These are phyloP conservation scores for Patiria pectinifera DNA, from an alignment of 53 echinoderm and acorn worm species.

Conservation along the genomic window DNA sequence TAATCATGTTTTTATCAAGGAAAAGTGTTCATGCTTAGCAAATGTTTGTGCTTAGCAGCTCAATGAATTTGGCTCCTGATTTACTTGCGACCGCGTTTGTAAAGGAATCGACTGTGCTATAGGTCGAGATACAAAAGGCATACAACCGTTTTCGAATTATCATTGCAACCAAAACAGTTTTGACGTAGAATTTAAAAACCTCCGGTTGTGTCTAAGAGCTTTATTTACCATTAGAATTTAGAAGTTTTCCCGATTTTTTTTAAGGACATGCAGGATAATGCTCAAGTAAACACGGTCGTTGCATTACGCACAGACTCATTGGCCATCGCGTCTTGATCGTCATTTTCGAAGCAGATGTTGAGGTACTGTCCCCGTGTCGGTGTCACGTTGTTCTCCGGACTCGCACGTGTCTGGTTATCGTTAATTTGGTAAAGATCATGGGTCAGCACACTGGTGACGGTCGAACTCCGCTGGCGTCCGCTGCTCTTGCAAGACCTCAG, in stretches of 20 bases:
- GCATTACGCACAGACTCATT: neutral
- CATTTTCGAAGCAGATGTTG: neutral
- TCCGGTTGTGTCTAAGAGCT: too few species aligned
- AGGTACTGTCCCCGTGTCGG: neutral
- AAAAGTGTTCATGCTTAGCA: too few species aligned
- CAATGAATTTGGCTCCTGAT: too few species aligned
- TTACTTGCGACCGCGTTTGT: too few species aligned
- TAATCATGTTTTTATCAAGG: too few species aligned
- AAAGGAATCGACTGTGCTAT: too few species aligned
- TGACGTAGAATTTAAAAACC: too few species aligned
- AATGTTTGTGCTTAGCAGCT: too few species aligned
- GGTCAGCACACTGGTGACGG: neutral
- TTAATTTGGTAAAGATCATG: conserved; percentile 14
- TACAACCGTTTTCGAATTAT: too few species aligned
- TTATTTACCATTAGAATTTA: neutral
- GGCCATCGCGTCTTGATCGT: neutral
- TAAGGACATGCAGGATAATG: neutral
- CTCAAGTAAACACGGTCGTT: neutral
- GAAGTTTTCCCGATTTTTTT: neutral
- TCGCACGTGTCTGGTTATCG: neutral
- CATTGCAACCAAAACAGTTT: too few species aligned
- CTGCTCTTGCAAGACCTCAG: neutral
- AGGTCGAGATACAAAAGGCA: too few species aligned
- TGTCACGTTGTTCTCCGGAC: neutral
- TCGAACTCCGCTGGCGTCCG: neutral